Evolutionary conservation across 2,888 invertebrate species (phyloP).

Genomic region (Meta bourneti): DNA sequence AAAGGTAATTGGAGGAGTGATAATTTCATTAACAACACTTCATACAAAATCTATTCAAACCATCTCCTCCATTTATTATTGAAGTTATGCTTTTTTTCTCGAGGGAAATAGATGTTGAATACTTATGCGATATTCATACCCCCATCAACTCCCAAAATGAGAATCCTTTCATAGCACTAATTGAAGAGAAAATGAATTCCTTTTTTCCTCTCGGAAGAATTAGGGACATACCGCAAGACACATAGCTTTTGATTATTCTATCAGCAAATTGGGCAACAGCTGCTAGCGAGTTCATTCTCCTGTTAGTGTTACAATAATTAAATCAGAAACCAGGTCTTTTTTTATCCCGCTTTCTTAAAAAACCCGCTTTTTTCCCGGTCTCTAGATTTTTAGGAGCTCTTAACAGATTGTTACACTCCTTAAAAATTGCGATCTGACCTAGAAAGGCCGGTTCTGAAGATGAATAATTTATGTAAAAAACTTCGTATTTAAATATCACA

Average conservation of each 20-base stretch:
- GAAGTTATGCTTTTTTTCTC: too few species aligned
- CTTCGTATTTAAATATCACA: neutral
- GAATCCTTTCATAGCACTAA: neutral
- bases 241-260: conserved; percentile 8
- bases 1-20: too few species aligned
- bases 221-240: neutral
- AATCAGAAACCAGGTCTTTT: conserved; percentile 8
- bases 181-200: conserved; percentile 17
- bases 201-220: neutral
- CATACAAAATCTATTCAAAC: too few species aligned
- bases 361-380: neutral
- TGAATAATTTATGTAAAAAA: neutral
- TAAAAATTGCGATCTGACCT: neutral
- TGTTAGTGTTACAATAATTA: conserved; percentile 21
- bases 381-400: neutral
- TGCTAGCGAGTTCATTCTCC: conserved; percentile 17
- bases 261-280: conserved; percentile 26
- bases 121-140: too few species aligned
- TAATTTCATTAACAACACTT: too few species aligned
- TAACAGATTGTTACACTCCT: neutral
- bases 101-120: too few species aligned
- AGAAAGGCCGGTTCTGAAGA: neutral
- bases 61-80: too few species aligned
- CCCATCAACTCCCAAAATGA: too few species aligned
- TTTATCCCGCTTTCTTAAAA: neutral